A percentile compares a stretch with the other conserved stretches of the same genome.
These are phyloP conservation scores for Sebastes nivosus DNA, from an alignment of 2,797 vertebrate species.

Conservation along the genomic window DNA sequence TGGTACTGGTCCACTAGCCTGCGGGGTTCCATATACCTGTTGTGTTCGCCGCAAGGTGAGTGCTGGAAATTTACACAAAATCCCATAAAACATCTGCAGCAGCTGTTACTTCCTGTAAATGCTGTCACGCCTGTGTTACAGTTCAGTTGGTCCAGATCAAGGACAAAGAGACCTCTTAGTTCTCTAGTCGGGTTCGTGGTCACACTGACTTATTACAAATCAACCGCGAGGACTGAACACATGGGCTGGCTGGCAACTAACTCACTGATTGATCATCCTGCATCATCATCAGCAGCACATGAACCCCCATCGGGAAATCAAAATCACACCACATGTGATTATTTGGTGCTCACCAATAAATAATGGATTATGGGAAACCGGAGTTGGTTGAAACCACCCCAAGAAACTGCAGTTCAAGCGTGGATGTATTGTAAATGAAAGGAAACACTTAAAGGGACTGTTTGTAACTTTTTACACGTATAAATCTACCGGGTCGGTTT, in stretches of 20 bases:
- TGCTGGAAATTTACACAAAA: not conserved
- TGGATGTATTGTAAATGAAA: not conserved
- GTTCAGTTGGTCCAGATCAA: not conserved
- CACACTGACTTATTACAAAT: not conserved
- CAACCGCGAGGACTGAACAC: not conserved
- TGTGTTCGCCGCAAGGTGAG: constrained; percentile 81
- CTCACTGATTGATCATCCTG: not conserved
- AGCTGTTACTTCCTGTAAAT: not conserved
- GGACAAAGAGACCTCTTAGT: not conserved
- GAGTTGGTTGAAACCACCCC: not conserved
- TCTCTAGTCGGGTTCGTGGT: not conserved
- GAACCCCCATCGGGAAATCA: not conserved
- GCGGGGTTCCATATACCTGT: constrained; percentile 92
- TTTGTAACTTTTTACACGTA: no score
- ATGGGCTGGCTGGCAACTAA: not conserved
- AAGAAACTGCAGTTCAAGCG: not conserved
- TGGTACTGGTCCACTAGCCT: constrained; percentile 86
- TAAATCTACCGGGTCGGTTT: no score
- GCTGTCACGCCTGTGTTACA: not conserved
- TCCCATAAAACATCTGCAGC: not conserved
- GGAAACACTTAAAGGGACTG: no score
- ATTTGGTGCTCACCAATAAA: not conserved
- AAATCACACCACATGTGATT: not conserved
- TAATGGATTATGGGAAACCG: not conserved
- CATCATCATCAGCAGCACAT: not conserved